Base-by-base conservation (phyloP, 2,797 vertebrate species). In the Cygnus olor region DNA sequence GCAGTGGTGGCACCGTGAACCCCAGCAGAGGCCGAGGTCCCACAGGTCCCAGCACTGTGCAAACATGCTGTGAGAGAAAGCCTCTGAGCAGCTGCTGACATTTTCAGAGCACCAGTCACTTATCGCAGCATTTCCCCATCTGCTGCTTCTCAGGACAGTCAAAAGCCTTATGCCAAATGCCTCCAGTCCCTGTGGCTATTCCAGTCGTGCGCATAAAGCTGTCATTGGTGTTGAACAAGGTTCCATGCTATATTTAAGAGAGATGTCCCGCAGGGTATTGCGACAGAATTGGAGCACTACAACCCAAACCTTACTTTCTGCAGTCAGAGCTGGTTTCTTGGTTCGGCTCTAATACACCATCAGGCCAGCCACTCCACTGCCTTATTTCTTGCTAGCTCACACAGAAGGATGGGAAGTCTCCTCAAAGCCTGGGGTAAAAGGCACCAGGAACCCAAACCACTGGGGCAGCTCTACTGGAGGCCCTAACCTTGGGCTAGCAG, bases 101-200 rank as follows among this genome's bases (percentile, higher is more conserved):
- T 16, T 44, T 24, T 25, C 44, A 32, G 66, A 53, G 16, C 32
- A 24, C 34, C 20, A 36, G 40, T 4, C 38, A 5, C 34, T 73
- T 24, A 7, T 2, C 24, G 5, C 25, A 12, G 36, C 14, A 1
- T 6, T 65, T 30, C 44, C 53, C 45, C 45, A 70, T 8, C 47
- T 66, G 63, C 68, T 68, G 8, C 49, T 63, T 51, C 54, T n/a
- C 42, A 36, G 51, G 47, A 40, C 42, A 10, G 22, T 6, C 15
- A 11, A 11, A 4, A 6, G 15, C 18, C 56, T 58, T 36, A 3
- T 0, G 0, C 9, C 34, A 4, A 0, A 3, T 1, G 0, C 27
- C 81, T 63, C 53, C 16, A 0, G 21, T 34, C 17, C 2, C 57
- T 14, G 21, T 14, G 9, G 22, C 27, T 45, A 6, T 8, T 54